These are phyloP conservation scores for Eupithecia vulgata DNA, from an alignment of 2,888 invertebrate species.

Conservation along the genomic window DNA sequence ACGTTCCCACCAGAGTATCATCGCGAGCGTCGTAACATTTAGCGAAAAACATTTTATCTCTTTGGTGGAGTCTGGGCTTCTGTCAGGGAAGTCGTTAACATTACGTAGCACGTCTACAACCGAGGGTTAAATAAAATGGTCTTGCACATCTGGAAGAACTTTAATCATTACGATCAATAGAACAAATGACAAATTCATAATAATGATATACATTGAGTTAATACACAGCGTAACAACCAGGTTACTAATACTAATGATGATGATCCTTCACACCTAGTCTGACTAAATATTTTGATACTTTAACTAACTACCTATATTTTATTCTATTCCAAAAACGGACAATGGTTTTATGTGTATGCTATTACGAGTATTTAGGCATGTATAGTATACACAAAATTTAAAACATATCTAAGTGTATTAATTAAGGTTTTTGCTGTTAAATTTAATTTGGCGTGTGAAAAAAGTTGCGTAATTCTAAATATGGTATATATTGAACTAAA, in stretches of 20 bases:
- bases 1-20: conserved; percentile 23
- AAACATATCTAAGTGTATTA: neutral
- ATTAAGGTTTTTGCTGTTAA: neutral
- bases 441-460: conserved; percentile 10
- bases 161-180: conserved; percentile 72
- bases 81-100: neutral
- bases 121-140: conserved; percentile 21
- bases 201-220: conserved; percentile 55
- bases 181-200: conserved; percentile 61
- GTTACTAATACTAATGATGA: conserved; percentile 51
- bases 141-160: conserved; percentile 69
- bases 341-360: neutral
- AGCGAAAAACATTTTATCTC: neutral
- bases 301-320: neutral
- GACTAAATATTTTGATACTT: conserved; percentile 29
- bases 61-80: too few relatives aligned
- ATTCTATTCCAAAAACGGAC: conserved; percentile 5
- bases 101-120: neutral
- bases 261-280: conserved; percentile 52
- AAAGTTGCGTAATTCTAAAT: conserved; percentile 11
- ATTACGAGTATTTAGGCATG: conserved; percentile 11
- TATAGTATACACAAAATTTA: conserved; percentile 23
- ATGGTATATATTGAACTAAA: conserved; percentile 22
- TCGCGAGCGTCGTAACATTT: neutral
- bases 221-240: conserved; percentile 60